Base-by-base conservation (phyloP, 2,797 vertebrate genomes). In the Heteromormyrus szaboi region DNA sequence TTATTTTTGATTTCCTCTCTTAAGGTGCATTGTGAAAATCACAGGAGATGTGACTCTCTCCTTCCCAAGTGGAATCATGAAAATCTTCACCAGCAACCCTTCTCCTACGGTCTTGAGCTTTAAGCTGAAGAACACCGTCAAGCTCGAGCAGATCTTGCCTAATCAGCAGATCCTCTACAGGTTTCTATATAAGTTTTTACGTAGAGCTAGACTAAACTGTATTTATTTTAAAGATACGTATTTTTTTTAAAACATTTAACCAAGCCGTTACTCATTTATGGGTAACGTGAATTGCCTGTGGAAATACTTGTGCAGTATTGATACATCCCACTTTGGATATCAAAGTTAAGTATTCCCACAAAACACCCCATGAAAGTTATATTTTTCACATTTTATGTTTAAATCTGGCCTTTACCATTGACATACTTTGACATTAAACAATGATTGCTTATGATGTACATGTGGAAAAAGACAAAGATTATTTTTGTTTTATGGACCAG, bases 1-100 rank as follows among this genome's bases (percentile, higher is more conserved):
- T 22, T 14, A n/a, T 37, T 14, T 83, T 89, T 33, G 1, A 51
- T 51, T 51, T 14, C 83, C 25, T 44, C 90, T 87, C 91, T 92
- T 79, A 94, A 99, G 99, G 94, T 99, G 98, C 92, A 99, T 99
- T 91, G 98, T 99, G 93, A 99, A 99, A 95, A 99, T 99, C 91
- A 99, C 98, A 59, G 98, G 98, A 89, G 98, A 99, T 91, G 96
- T 99, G 97, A 99, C 98, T 1, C 90, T 99, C 85, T 99, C 98
- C 2, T 99, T 99, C 94, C 98, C 98, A 89, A 97, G 96, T 91
- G 98, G 98, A 89, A 97, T 99, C 94, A 98, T 99, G 95, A 99
- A 98, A 95, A 96, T 99, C 90, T 99, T 99, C 93, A 99, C 97
- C 89, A 95, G 93, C 93, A 98, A 98, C 94, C 97, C 97, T 4